Base-by-base conservation (phyloP, 2,797 vertebrate genomes). In the Rachycentron canadum region DNA sequence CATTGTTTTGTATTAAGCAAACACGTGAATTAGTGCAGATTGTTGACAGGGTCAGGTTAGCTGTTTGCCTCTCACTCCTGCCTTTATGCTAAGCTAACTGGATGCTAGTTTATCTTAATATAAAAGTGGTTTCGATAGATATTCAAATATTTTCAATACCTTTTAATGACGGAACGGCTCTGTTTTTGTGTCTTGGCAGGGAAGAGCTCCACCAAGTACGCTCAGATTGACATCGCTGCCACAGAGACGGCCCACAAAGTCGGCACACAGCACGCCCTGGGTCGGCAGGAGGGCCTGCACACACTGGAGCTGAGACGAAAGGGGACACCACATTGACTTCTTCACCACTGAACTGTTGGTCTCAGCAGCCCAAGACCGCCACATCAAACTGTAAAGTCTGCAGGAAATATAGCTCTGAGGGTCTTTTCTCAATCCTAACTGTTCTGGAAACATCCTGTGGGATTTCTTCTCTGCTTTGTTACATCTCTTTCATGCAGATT, bases 231-330 rank as follows among this genome's bases (percentile, higher is more conserved):
- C 93, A 96, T 98, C 53, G 71, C 90, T 0, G 97, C 97, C 23
- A 99, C 96, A 0, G 97, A 97, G 90, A 96, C 94, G 0, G 98
- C 97, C 0, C 97, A 97, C 86, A 95, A 95, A 69, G 97, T 96
- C 1, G 97, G 97, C 0, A 93, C 94, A 0, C 94, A 93, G 90
- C 98, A 99, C 0, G 97, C 97, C 0, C 94, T 96, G 81, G 93
- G 95, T 26, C 94, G 97, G 9, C 94, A 98, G 92, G 96, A 98
- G 30, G 96, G 96, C 32, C 91, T 97, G 70, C 95, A 95, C 30
- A 94, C 96, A 61, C 91, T 97, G 41, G 96, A 97, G 88, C 95
- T 95, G 53, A 94, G 94, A 78, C 94, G 86, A 28, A 79, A 95
- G 76, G 96, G 94, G 16, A 68, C 91, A 38, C 96, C 90, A 3